Conservation (phyloP, 2,888 invertebrate species). For the Himalopsyche anomala region DNA sequence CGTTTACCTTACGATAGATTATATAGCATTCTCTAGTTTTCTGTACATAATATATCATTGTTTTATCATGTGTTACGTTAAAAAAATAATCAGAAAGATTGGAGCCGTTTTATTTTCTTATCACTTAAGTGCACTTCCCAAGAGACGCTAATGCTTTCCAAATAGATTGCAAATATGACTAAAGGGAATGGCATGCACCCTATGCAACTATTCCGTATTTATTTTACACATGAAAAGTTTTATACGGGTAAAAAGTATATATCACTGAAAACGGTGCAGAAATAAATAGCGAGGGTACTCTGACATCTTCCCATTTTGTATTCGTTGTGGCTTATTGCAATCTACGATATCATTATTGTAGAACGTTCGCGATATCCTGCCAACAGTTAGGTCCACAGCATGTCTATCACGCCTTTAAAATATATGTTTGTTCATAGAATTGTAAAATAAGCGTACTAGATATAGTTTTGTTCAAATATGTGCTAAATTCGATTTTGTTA, state of each 20-base stretch:
- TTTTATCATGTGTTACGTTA: too few relatives aligned
- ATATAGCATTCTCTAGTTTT: too few relatives aligned
- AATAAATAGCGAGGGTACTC: not conserved
- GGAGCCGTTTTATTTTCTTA: not conserved
- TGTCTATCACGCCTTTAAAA: too few relatives aligned
- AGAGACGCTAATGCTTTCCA: slow-evolving; percentile 46
- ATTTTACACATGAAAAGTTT: not conserved
- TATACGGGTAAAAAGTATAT: not conserved
- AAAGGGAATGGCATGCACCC: not conserved
- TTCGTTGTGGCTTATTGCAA: not conserved
- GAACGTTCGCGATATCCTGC: not conserved
- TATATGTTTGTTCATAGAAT: too few relatives aligned
- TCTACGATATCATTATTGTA: not conserved
- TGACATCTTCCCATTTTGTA: not conserved
- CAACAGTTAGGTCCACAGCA: not conserved
- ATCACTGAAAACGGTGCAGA: too few relatives aligned
- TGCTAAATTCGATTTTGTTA: too few relatives aligned
- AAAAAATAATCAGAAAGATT: too few relatives aligned
- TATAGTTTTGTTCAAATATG: too few relatives aligned
- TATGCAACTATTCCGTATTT: not conserved
- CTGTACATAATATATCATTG: too few relatives aligned
- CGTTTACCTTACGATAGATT: too few relatives aligned
- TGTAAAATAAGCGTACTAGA: too few relatives aligned
- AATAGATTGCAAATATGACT: slow-evolving; percentile 39
- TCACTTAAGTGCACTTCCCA: not conserved